Conservation (phyloP, 2,888 invertebrate genomes). For the Minunthozetes semirufus region DNA sequence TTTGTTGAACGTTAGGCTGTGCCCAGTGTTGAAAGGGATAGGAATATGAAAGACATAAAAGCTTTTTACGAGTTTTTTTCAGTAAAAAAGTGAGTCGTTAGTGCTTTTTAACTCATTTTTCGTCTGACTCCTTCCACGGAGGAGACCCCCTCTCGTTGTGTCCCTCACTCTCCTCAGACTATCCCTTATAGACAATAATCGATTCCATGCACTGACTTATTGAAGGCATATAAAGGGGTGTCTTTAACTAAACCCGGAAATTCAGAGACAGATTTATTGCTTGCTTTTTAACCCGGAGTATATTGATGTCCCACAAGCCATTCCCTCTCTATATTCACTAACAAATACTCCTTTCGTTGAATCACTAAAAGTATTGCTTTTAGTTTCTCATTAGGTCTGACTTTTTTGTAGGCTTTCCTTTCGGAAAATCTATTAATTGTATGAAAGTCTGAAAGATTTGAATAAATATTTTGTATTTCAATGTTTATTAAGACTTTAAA, state of each 20-base stretch:
- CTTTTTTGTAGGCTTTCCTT: too few relatives aligned
- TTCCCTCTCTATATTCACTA: neutral
- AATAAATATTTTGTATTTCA: too few relatives aligned
- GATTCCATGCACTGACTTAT: neutral
- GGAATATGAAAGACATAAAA: neutral
- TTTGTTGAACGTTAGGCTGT: conserved; percentile 3
- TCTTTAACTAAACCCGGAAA: conserved; percentile 14
- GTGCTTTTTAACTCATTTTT: neutral
- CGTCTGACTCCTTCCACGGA: neutral
- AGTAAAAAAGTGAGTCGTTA: neutral
- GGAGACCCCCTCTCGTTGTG: neutral
- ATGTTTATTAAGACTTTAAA: too few relatives aligned
- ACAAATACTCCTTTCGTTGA: neutral
- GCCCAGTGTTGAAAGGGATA: conserved; percentile 21
- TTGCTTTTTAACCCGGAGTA: neutral
- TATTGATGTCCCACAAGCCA: neutral
- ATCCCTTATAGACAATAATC: neutral
- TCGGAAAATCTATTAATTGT: too few relatives aligned
- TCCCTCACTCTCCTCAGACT: neutral
- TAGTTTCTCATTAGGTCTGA: too few relatives aligned
- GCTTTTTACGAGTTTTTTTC: neutral
- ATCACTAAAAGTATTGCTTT: too few relatives aligned
- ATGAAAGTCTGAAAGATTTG: too few relatives aligned
- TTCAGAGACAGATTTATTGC: conserved; percentile 6
- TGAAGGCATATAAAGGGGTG: conserved; percentile 1